These are phyloP conservation scores for Apodemia zela DNA, from an alignment of 2,888 invertebrate genomes.

Conservation along the genomic window DNA sequence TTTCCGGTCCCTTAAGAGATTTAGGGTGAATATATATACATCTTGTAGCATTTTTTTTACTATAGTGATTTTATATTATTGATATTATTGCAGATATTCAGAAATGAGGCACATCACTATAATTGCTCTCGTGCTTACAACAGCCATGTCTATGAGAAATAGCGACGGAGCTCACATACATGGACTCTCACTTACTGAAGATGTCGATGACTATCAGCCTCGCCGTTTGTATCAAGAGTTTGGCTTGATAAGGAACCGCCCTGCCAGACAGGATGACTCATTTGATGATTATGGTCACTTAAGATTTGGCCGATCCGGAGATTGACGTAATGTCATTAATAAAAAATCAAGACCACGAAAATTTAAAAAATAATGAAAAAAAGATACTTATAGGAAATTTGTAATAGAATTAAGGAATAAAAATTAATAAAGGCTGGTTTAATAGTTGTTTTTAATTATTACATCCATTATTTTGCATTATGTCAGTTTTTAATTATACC, in stretches of 20 bases:
- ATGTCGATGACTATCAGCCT: slow-evolving; percentile 57
- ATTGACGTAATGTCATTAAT: slow-evolving; percentile 48
- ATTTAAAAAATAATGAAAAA: background rate
- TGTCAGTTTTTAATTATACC: too few relatives aligned
- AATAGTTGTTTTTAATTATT: too few relatives aligned
- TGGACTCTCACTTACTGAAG: slow-evolving; percentile 46
- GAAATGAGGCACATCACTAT: slow-evolving; percentile 55
- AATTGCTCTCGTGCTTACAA: slow-evolving; percentile 45
- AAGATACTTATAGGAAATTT: background rate
- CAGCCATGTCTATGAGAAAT: slow-evolving; percentile 45
- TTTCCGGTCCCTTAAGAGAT: too few relatives aligned
- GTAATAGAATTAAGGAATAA: slow-evolving; percentile 7
- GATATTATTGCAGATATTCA: background rate
- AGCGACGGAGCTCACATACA: slow-evolving; percentile 52
- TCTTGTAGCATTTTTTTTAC: too few relatives aligned
- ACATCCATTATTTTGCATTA: too few relatives aligned
- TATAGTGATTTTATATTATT: too few relatives aligned
- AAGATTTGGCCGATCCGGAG: slow-evolving; percentile 84
- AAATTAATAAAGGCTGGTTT: slow-evolving; percentile 47
- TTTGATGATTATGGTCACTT: slow-evolving; percentile 89
- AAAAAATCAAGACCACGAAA: slow-evolving; percentile 23
- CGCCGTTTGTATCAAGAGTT: slow-evolving; percentile 78
- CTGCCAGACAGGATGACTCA: slow-evolving; percentile 77
- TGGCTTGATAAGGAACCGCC: slow-evolving; percentile 68
- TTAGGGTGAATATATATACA: too few relatives aligned